Conservation (phyloP, 2,888 invertebrate species). For the Trachelus tabidus region DNA sequence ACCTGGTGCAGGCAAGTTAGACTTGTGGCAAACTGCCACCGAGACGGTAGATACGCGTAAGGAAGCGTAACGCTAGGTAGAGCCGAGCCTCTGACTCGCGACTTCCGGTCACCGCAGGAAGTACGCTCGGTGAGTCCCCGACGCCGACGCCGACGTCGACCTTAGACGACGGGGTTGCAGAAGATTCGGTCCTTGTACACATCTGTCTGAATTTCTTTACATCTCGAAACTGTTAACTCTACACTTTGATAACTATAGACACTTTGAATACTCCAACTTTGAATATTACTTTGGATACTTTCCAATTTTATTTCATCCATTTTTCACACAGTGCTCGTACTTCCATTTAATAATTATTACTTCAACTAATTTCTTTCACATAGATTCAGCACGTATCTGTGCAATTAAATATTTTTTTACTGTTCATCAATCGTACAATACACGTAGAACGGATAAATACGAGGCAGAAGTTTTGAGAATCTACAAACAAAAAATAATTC, state of each 20-base stretch:
- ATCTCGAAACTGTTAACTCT: too few relatives aligned
- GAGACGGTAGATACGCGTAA: constrained; percentile 58
- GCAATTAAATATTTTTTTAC: too few relatives aligned
- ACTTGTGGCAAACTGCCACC: constrained; percentile 46
- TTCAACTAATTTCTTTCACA: too few relatives aligned
- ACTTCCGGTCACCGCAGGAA: constrained; percentile 66
- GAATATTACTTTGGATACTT: neutral
- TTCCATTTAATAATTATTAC: too few relatives aligned
- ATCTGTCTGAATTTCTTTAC: too few relatives aligned
- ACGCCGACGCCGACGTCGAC: constrained; percentile 18
- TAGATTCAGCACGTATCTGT: too few relatives aligned
- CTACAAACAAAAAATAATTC: constrained; percentile 2
- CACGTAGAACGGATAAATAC: constrained; percentile 14
- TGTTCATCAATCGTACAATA: constrained; percentile 6
- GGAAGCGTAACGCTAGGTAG: constrained; percentile 63
- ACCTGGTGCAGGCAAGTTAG: too few relatives aligned
- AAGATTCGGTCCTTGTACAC: too few relatives aligned
- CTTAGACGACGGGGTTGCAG: constrained; percentile 19
- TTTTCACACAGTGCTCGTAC: neutral
- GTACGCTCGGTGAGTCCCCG: constrained; percentile 42
- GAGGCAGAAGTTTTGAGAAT: constrained; percentile 18
- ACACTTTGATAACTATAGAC: too few relatives aligned
- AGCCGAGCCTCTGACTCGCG: constrained; percentile 65
- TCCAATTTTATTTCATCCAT: neutral
- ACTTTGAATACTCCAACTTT: too few relatives aligned